Evolutionary conservation across 2,888 invertebrate species (phyloP), one percentile per base, ranked within the genome.

Genomic region (Diarsia rubi): DNA sequence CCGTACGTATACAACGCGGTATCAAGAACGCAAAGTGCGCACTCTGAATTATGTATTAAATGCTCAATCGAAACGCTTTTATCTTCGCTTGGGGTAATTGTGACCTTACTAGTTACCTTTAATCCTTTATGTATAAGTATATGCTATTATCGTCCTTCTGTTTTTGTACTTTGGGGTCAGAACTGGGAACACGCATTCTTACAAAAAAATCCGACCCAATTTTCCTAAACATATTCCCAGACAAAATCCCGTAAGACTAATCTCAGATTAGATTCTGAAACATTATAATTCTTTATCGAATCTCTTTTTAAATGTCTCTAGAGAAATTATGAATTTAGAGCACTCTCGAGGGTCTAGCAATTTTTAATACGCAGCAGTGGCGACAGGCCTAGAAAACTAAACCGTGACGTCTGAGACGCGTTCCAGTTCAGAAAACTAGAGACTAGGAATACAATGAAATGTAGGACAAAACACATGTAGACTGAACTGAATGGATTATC

Each of bases 41-140:
- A 83, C 85, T 79, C 82, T 92, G 91, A 92, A 93, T 93, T 92
- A 92, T 93, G 89, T 92, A 93, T 92, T 91, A 93, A 92, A 76
- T 91, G 89, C 88, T 87, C 88, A 88, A 93, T 92, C 89, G 90
- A 88, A 90, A 90, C 88, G 83, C 91, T 92, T 91, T 92, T 90
- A 92, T 92, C 89, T 88, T 73, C 69, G 85, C 88, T 86, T 81
- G 86, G 79, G 88, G 44, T 82, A 89, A 91, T 89, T 89, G 88
- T 89, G 73, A 70, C 75, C 69, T 69, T 62, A 49, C n/a, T 47
- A 52, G 31, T 59, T 65, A 63, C n/a, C 49, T 70, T 60, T 45
- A 66, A 64, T 68, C 63, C 57, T 16, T 59, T 66, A n/a, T 27
- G 42, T 63, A 12, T n/a, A n/a, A n/a, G 31, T 31, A 66, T 66